Evolutionary conservation across 2,888 invertebrate species (phyloP).

Genomic region (Xylota sylvarum): DNA sequence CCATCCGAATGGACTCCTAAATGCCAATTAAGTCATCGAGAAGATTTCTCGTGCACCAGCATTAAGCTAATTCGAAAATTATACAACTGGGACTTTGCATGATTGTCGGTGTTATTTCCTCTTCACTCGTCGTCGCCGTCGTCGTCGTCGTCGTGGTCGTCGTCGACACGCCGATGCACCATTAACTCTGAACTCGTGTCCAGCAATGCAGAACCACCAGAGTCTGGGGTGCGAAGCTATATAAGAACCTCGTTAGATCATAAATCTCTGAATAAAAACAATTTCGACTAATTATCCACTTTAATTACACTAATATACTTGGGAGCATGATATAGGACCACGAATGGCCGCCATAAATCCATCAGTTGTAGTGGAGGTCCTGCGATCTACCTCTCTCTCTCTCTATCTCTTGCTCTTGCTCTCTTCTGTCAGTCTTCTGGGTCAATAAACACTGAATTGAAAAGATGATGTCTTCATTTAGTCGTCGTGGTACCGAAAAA

Average conservation of each 20-base stretch:
- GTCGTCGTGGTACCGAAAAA: conserved; percentile 59
- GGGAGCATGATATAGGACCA: conserved; percentile 70
- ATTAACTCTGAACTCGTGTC: conserved; percentile 29
- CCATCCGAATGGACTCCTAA: conserved; percentile 70
- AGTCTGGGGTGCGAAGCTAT: conserved; percentile 24
- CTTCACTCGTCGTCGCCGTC: conserved; percentile 2
- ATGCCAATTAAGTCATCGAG: conserved; percentile 75
- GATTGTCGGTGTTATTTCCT: conserved; percentile 55
- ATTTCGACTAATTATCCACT: conserved; percentile 76
- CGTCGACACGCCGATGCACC: conserved; percentile 20
- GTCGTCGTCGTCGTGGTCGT: not conserved
- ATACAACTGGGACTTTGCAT: conserved; percentile 67
- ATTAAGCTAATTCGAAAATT: conserved; percentile 77
- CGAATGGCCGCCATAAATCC: conserved; percentile 73
- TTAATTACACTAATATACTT: conserved; percentile 74
- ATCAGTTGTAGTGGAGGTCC: conserved; percentile 62
- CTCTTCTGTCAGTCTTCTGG: conserved; percentile 32
- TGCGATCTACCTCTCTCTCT: conserved; percentile 1
- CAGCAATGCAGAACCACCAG: conserved; percentile 11
- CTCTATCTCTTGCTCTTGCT: not conserved
- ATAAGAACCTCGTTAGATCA: conserved; percentile 70
- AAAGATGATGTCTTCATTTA: conserved; percentile 77
- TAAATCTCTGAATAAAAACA: conserved; percentile 75
- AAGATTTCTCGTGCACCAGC: conserved; percentile 71
- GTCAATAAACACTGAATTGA: conserved; percentile 75